phyloP scores from a whole-genome alignment of 2,888 invertebrate species.

The Dascillus cervinus region DNA sequence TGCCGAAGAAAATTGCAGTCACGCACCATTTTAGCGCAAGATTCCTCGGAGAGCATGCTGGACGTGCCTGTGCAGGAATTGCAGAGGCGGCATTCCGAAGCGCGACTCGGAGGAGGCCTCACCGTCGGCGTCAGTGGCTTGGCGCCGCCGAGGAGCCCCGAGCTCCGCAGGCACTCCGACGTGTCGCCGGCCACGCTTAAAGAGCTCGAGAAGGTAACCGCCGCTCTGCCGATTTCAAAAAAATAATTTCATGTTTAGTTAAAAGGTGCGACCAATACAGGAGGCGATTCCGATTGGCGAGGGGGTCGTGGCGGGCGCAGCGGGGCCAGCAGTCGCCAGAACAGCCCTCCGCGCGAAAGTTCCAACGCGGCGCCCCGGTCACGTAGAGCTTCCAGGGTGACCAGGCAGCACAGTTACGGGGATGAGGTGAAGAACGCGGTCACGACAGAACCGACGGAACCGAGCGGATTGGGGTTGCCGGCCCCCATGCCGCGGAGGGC shows the following conservation, averaged over 20 bases:
- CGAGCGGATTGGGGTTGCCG: conserved; percentile 59
- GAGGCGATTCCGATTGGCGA: conserved; percentile 50
- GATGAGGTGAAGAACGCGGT: conserved; percentile 52
- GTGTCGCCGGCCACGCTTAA: conserved; percentile 82
- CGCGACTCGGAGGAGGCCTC: conserved; percentile 54
- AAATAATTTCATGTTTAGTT: conserved; percentile 43
- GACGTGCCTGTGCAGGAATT: conserved; percentile 75
- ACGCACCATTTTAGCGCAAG: conserved; percentile 66
- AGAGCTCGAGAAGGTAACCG: conserved; percentile 83
- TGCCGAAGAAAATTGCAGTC: conserved; percentile 74
- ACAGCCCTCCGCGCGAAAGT: conserved; percentile 48
- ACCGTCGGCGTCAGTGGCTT: conserved; percentile 52
- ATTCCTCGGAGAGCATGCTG: conserved; percentile 76
- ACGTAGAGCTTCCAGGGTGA: conserved; percentile 54
- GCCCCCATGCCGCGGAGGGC: conserved; percentile 70
- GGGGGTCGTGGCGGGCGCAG: conserved; percentile 50
- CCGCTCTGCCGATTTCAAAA: too few species aligned
- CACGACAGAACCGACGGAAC: conserved; percentile 30
- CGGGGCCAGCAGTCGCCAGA: conserved; percentile 55
- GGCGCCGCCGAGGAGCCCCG: conserved; percentile 79
- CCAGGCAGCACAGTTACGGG: conserved; percentile 76
- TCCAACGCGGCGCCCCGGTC: conserved; percentile 42
- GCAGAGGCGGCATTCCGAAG: conserved; percentile 76
- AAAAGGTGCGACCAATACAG: conserved; percentile 56
- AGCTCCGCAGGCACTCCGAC: conserved; percentile 74